These are phyloP conservation scores for Lasius platythorax DNA, from an alignment of 2,888 invertebrate species.

Conservation along the genomic window DNA sequence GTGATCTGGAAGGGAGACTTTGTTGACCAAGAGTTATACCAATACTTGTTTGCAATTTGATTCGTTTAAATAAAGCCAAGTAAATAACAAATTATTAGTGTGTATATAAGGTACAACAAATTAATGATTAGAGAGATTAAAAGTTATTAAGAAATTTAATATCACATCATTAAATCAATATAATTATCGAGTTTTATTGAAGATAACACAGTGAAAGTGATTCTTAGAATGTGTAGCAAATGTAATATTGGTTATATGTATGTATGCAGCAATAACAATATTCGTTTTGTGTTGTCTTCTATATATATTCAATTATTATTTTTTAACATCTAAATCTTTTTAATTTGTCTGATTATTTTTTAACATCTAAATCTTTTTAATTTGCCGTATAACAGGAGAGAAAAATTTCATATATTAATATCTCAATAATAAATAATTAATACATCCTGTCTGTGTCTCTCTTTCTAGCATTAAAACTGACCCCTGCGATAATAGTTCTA, in stretches of 20 bases:
- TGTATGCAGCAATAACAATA: conserved; percentile 1
- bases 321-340: not conserved
- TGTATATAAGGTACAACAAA: not conserved
- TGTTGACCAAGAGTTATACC: not conserved
- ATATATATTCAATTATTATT: conserved; percentile 34
- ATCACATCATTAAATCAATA: conserved; percentile 24
- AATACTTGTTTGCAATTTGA: conserved; percentile 3
- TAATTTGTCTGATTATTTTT: not conserved
- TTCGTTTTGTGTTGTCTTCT: conserved; percentile 6
- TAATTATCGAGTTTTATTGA: not conserved
- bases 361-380: conserved; percentile 26
- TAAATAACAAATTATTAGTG: not conserved
- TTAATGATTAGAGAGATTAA: conserved; percentile 25
- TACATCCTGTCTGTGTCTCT: conserved; percentile 37
- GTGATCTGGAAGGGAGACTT: not conserved
- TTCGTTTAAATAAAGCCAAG: not conserved
- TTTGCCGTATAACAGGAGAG: conserved; percentile 26
- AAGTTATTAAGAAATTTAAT: conserved; percentile 44
- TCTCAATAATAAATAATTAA: conserved; percentile 50
- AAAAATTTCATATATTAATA: conserved; percentile 32
- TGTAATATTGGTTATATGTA: conserved; percentile 6
- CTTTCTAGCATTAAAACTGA: conserved; percentile 47
- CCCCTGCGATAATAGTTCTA: conserved; percentile 47
- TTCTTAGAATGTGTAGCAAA: not conserved
- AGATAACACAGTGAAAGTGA: not conserved